phyloP scores from a whole-genome alignment of 2,113 vertebrate genomes.

The Laticauda colubrina region DNA sequence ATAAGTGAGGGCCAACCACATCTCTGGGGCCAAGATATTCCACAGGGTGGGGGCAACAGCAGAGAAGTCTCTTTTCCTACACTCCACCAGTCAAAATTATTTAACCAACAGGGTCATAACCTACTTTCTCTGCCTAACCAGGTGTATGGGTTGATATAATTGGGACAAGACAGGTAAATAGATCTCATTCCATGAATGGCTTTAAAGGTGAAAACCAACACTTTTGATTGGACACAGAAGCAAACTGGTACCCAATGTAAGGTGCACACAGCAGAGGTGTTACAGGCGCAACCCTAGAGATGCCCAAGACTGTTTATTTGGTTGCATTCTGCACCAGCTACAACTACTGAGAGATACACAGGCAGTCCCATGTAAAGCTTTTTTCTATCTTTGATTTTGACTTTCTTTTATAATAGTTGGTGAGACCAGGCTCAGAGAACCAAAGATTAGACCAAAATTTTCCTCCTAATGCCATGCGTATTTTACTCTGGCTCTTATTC shows the following conservation, averaged over 20 bases:
- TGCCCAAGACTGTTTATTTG: background rate
- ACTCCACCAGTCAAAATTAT: too few species aligned
- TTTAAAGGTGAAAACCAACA: background rate
- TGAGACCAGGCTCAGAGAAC: background rate
- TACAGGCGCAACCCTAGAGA: background rate
- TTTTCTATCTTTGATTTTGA: background rate
- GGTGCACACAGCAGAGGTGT: background rate
- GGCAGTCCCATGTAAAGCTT: background rate
- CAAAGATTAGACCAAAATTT: background rate
- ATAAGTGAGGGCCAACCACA: background rate
- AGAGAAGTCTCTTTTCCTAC: too few species aligned
- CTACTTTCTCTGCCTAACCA: background rate
- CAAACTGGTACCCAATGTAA: background rate
- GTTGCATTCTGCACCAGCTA: background rate
- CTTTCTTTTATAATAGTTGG: background rate
- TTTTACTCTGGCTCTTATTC: background rate
- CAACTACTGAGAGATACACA: background rate
- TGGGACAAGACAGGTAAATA: background rate
- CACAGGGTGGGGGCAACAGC: too few species aligned
- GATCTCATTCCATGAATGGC: background rate
- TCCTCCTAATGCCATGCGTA: background rate
- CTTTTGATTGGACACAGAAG: background rate
- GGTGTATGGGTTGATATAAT: background rate
- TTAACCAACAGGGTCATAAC: background rate
- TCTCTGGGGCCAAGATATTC: too few species aligned